Conservation (phyloP, 2,113 vertebrate species). For the Notiomystis cincta region DNA sequence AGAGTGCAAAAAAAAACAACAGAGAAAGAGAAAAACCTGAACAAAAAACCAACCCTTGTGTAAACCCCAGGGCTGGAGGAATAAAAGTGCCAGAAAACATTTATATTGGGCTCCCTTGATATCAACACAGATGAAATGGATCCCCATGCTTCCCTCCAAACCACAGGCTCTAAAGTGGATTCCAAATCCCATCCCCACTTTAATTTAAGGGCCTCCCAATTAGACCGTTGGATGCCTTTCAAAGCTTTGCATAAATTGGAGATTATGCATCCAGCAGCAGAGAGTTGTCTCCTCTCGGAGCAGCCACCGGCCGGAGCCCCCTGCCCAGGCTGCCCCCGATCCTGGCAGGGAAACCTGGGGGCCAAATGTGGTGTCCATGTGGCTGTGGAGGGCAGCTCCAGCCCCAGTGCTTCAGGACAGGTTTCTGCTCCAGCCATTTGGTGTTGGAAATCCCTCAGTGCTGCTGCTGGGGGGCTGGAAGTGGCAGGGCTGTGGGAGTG, state of each 20-base stretch:
- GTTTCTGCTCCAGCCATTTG: neutral
- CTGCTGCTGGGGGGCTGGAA: neutral
- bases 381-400: neutral
- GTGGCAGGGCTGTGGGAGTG: neutral
- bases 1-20: neutral
- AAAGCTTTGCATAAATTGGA: slow-evolving; percentile 44
- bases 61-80: slow-evolving; percentile 27
- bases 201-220: slow-evolving; percentile 58
- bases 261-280: slow-evolving; percentile 19
- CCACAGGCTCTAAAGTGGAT: slow-evolving; percentile 52
- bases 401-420: fast-evolving
- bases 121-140: slow-evolving; percentile 55
- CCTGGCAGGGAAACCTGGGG: neutral
- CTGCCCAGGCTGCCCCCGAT: neutral
- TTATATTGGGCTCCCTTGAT: slow-evolving; percentile 30
- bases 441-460: neutral
- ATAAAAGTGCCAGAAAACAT: slow-evolving; percentile 39
- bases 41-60: neutral
- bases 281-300: neutral
- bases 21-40: neutral
- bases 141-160: slow-evolving; percentile 45
- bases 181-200: slow-evolving; percentile 53
- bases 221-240: slow-evolving; percentile 47
- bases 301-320: fast-evolving
- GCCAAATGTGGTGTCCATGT: fast-evolving